Percentiles rank a stretch among this genome's conserved stretches.
Evolutionary conservation across 2,888 invertebrate genomes (phyloP).

Genomic region (Meloe dianella): DNA sequence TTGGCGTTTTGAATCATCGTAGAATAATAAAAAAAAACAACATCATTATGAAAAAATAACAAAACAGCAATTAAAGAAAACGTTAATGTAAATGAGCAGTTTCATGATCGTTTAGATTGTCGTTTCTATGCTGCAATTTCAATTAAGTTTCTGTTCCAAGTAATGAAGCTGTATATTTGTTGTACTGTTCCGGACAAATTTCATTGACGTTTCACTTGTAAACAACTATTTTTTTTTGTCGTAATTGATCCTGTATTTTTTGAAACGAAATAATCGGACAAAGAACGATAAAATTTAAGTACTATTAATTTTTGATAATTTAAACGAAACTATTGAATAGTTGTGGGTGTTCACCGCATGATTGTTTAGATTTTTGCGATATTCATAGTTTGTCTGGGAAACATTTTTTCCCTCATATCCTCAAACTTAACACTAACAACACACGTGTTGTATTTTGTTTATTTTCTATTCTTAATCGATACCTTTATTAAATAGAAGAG

Average conservation of each 20-base stretch:
- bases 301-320: no score
- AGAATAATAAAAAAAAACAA: background rate
- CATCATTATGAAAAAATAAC: background rate
- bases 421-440: no score
- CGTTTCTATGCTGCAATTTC: background rate
- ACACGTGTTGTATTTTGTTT: no score
- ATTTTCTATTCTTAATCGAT: no score
- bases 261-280: background rate
- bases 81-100: background rate
- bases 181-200: background rate
- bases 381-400: no score
- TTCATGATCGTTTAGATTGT: background rate
- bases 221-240: background rate
- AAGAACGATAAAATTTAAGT: background rate
- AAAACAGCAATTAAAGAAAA: background rate
- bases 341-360: no score
- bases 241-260: background rate
- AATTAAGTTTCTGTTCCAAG: background rate
- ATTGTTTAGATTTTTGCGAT: no score
- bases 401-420: no score
- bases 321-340: no score
- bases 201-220: background rate
- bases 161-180: background rate
- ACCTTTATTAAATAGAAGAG: no score
- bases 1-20: no score